phyloP scores from a whole-genome alignment of 2,888 invertebrate genomes.

The Rhogogaster chlorosoma region DNA sequence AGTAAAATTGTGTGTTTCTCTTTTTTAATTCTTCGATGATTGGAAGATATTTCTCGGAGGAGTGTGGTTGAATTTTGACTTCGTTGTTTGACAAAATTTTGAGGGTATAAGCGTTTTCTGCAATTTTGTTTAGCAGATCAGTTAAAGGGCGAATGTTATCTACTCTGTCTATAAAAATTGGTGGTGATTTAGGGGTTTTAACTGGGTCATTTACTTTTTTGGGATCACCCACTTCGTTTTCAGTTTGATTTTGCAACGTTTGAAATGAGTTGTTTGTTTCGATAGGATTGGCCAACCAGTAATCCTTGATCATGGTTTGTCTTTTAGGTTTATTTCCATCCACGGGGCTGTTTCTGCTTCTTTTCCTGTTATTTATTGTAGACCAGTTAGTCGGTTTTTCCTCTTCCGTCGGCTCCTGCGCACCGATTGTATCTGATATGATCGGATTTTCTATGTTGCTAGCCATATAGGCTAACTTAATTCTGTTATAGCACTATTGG shows the following conservation, averaged over 20 bases:
- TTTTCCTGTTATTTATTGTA: too few species aligned
- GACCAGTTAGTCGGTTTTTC: too few species aligned
- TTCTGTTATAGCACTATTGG: too few species aligned
- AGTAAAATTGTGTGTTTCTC: constrained; percentile 44
- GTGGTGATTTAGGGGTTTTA: constrained; percentile 1
- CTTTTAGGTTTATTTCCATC: background rate
- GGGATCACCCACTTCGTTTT: background rate
- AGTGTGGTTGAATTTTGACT: constrained; percentile 13
- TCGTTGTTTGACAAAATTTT: constrained; percentile 18
- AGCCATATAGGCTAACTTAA: too few species aligned
- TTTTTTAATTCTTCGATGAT: background rate
- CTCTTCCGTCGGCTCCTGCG: too few species aligned
- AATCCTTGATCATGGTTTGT: background rate
- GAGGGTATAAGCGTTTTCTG: constrained; percentile 1
- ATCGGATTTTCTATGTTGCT: too few species aligned
- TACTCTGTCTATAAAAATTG: constrained; percentile 5
- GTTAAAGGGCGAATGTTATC: background rate
- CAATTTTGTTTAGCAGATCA: background rate
- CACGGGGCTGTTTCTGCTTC: background rate
- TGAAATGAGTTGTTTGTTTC: background rate
- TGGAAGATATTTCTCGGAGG: background rate
- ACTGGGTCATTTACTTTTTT: background rate
- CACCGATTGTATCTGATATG: too few species aligned
- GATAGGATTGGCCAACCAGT: constrained; percentile 22
- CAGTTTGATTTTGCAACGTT: background rate